These are phyloP conservation scores for Chaetura pelagica DNA, from an alignment of 2,113 vertebrate species.

Conservation along the genomic window DNA sequence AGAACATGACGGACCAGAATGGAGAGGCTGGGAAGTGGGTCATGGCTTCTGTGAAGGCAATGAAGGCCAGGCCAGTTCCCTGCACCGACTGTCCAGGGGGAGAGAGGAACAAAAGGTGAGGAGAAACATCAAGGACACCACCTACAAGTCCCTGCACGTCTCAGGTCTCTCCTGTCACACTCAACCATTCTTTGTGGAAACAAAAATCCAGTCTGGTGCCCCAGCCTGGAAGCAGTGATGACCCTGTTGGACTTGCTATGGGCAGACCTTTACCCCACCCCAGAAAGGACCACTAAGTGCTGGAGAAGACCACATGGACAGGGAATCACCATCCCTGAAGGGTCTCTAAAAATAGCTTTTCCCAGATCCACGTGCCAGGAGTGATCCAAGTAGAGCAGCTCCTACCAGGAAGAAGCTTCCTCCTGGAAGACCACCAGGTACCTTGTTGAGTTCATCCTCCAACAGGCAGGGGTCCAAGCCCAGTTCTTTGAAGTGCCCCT, in stretches of 20 bases:
- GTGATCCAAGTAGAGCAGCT: not conserved
- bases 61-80: slow-evolving; percentile 98
- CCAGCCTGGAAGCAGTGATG: not conserved
- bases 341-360: not conserved
- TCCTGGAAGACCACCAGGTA: slow-evolving; percentile 30
- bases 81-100: slow-evolving; percentile 86
- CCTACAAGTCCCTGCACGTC: not conserved
- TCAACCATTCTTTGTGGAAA: not conserved
- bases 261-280: not conserved
- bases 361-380: not conserved
- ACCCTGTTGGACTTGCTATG: not conserved
- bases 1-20: slow-evolving; percentile 99
- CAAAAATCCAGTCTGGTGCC: not conserved
- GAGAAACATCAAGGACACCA: not conserved
- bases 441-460: slow-evolving; percentile 97
- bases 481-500: slow-evolving; percentile 87
- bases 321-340: not conserved
- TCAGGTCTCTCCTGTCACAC: not conserved
- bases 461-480: slow-evolving; percentile 90
- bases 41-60: slow-evolving; percentile 99
- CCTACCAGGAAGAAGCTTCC: not conserved
- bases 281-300: not conserved
- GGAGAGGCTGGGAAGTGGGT: slow-evolving; percentile 96
- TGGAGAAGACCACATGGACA: not conserved
- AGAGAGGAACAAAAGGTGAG: not conserved